Percentiles rank a stretch among this genome's conserved stretches.
Evolutionary conservation across 2,113 vertebrate genomes (phyloP).

Genomic region (Forbesichthys agassizii): DNA sequence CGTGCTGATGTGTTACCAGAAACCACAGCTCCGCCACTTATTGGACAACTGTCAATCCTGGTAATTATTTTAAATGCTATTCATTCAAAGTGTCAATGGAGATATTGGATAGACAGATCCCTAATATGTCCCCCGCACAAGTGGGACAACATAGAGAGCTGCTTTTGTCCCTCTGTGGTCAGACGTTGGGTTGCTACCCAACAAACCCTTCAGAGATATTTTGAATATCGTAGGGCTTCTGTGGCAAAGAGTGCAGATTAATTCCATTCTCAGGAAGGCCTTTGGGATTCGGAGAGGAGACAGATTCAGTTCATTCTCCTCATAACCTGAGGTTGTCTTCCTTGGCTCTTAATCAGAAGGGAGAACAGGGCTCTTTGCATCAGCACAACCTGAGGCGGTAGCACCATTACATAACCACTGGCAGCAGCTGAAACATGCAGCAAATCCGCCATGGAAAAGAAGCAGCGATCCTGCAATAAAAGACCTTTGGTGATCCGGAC

Average conservation of each 20-base stretch:
- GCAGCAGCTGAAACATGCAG: slow-evolving; percentile 41
- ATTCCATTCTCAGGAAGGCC: slow-evolving; percentile 38
- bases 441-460: slow-evolving; percentile 27
- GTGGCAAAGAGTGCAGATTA: slow-evolving; percentile 12
- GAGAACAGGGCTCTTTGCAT: slow-evolving; percentile 45
- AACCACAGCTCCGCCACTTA: slow-evolving; percentile 24
- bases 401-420: slow-evolving; percentile 55
- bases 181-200: neutral
- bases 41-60: slow-evolving; percentile 8
- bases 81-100: slow-evolving; percentile 35
- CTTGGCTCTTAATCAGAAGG: slow-evolving; percentile 43
- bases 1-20: slow-evolving; percentile 19
- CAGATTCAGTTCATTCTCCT: slow-evolving; percentile 34
- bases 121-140: slow-evolving; percentile 12
- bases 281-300: slow-evolving; percentile 32
- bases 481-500: slow-evolving; percentile 24
- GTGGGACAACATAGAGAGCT: neutral
- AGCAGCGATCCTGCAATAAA: slow-evolving; percentile 21
- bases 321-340: slow-evolving; percentile 40
- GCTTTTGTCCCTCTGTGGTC: too few relatives aligned
- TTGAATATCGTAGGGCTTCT: slow-evolving; percentile 6
- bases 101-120: slow-evolving; percentile 8
- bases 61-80: slow-evolving; percentile 18
- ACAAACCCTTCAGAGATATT: neutral
- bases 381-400: slow-evolving; percentile 46